Conservation (phyloP, 1,140 invertebrate species). For the Uloborus diversus region DNA sequence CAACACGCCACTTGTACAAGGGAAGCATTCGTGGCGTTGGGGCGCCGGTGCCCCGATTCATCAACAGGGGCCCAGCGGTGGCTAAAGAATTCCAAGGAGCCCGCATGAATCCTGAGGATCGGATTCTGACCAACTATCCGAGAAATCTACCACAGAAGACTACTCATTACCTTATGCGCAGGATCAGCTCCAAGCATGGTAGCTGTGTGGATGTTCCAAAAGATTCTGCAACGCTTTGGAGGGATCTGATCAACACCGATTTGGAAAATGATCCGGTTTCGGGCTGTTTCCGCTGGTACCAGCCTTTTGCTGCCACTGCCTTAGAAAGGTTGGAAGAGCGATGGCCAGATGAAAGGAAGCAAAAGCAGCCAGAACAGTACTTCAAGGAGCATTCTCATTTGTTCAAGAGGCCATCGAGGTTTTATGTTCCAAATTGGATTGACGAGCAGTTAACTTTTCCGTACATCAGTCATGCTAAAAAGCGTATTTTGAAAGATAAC, state of each 20-base stretch:
- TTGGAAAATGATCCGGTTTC: not conserved
- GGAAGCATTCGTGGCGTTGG: not conserved
- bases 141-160: not conserved
- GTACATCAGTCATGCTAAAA: not conserved
- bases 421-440: constrained; percentile 8
- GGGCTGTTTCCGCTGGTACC: not conserved
- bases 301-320: not conserved
- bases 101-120: not conserved
- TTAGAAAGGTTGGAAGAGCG: not conserved
- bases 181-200: not conserved
- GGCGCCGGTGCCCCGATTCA: not conserved
- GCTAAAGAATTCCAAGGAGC: constrained; percentile 31
- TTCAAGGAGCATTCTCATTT: not conserved
- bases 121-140: not conserved
- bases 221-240: constrained; percentile 8
- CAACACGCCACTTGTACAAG: not conserved
- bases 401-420: not conserved
- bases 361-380: not conserved
- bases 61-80: not conserved
- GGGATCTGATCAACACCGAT: constrained; percentile 5
- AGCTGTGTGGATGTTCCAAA: not conserved
- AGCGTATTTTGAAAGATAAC: too few species aligned
- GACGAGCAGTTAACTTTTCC: constrained; percentile 21
- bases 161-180: not conserved
- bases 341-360: not conserved